Conservation (phyloP, 1,140 invertebrate genomes). For the Monochamus saltuarius region DNA sequence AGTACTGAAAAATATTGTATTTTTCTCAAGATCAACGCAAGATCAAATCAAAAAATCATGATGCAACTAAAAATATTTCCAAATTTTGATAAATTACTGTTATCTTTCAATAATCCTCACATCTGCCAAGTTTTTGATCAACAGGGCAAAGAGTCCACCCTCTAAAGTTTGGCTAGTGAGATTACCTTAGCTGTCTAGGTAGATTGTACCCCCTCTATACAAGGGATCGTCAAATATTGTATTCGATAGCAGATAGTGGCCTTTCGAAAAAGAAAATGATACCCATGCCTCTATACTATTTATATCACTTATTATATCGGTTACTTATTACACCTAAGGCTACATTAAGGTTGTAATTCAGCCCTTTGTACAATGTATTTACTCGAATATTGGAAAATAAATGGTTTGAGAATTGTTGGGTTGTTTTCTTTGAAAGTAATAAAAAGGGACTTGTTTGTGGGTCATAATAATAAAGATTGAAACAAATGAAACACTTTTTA, state of each 20-base stretch:
- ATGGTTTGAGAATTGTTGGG: constrained; percentile 18
- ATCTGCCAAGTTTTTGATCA: too few species aligned
- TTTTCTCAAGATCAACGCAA: too few species aligned
- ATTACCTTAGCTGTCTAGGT: constrained; percentile 38
- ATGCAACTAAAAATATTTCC: too few species aligned
- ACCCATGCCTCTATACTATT: constrained; percentile 22
- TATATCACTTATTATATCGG: constrained; percentile 14
- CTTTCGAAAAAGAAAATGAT: constrained; percentile 31
- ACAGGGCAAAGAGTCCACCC: neutral
- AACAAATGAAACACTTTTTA: too few species aligned
- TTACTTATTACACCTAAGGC: constrained; percentile 11
- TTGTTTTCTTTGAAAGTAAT: constrained; percentile 13
- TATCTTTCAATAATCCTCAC: too few species aligned
- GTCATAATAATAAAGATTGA: too few species aligned
- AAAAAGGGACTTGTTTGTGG: too few species aligned
- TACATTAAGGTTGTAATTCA: constrained; percentile 10
- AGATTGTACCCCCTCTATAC: constrained; percentile 40
- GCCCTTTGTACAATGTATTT: constrained; percentile 31
- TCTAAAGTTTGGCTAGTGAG: constrained; percentile 38
- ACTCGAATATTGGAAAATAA: constrained; percentile 24
- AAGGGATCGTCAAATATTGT: constrained; percentile 33
- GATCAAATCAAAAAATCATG: too few species aligned
- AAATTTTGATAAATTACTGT: too few species aligned
- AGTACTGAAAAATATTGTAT: too few species aligned
- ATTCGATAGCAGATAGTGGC: constrained; percentile 38